These are phyloP conservation scores for Cherax quadricarinatus DNA, from an alignment of 1,140 invertebrate species.

Conservation along the genomic window DNA sequence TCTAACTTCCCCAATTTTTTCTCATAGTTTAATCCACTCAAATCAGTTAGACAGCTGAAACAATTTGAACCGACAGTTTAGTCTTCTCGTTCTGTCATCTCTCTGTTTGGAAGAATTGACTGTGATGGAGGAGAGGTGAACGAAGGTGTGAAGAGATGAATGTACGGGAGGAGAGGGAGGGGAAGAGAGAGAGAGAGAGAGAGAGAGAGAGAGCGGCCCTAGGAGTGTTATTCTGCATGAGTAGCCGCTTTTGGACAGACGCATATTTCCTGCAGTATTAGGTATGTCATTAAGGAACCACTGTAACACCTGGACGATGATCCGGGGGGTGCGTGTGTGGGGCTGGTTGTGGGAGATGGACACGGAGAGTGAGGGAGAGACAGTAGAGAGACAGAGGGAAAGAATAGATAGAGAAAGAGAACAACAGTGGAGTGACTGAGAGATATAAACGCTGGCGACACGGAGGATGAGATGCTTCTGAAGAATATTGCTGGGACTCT, in stretches of 20 bases:
- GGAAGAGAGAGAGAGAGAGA: neutral
- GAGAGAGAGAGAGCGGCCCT: neutral
- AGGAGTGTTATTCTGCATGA: conserved; percentile 63
- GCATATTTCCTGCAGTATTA: conserved; percentile 69
- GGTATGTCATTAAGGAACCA: conserved; percentile 66
- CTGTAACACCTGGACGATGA: conserved; percentile 60
- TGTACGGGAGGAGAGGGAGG: neutral
- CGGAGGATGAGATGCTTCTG: too few species aligned
- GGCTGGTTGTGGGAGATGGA: neutral
- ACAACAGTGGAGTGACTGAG: too few species aligned
- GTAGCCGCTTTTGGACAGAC: conserved; percentile 43
- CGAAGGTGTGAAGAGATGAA: neutral
- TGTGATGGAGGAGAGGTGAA: too few species aligned
- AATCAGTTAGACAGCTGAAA: too few species aligned
- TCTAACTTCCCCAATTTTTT: too few species aligned
- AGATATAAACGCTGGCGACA: too few species aligned
- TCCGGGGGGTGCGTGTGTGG: conserved; percentile 1
- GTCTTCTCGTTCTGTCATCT: too few species aligned
- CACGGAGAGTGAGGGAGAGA: neutral
- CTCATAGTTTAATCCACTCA: too few species aligned
- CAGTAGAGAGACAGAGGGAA: neutral
- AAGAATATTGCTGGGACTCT: too few species aligned
- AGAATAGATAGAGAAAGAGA: neutral
- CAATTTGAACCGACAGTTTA: too few species aligned
- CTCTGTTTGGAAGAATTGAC: too few species aligned